Conservation (phyloP, 2,113 vertebrate species). For the Abramis brama region DNA sequence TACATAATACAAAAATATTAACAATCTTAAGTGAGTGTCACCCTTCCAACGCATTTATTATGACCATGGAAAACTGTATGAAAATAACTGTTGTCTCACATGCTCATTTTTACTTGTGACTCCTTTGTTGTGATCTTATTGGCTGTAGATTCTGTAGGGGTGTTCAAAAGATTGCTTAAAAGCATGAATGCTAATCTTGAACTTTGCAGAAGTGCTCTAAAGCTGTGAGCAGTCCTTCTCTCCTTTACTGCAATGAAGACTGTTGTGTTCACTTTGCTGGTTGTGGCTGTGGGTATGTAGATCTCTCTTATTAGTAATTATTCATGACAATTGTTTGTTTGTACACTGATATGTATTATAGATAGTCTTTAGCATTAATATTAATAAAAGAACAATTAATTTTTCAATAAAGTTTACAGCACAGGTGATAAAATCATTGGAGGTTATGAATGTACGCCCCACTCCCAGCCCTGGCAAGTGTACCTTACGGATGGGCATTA, state of each 20-base stretch:
- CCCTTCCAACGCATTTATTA: no score
- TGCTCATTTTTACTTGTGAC: no score
- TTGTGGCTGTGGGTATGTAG: constrained; percentile 8
- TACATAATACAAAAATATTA: no score
- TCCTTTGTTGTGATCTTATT: no score
- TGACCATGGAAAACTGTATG: no score
- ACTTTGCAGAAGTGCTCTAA: constrained; percentile 4
- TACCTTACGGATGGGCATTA: constrained; percentile 44
- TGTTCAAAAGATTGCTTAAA: not conserved
- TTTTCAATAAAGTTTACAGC: not conserved
- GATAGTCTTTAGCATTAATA: not conserved
- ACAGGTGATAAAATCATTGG: constrained; percentile 59
- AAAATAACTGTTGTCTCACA: no score
- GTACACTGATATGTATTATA: not conserved
- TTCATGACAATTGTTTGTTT: not conserved
- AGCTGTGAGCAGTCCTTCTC: not conserved
- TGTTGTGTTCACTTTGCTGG: not conserved
- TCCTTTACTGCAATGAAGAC: not conserved
- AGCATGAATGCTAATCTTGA: not conserved
- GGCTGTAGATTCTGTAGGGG: not conserved
- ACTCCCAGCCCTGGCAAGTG: constrained; percentile 64
- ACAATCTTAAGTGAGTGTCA: no score
- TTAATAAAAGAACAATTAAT: not conserved
- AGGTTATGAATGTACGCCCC: constrained; percentile 58
- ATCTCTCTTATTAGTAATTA: not conserved